Base-by-base conservation (phyloP, 2,888 invertebrate species). In the Rhingia rostrata region DNA sequence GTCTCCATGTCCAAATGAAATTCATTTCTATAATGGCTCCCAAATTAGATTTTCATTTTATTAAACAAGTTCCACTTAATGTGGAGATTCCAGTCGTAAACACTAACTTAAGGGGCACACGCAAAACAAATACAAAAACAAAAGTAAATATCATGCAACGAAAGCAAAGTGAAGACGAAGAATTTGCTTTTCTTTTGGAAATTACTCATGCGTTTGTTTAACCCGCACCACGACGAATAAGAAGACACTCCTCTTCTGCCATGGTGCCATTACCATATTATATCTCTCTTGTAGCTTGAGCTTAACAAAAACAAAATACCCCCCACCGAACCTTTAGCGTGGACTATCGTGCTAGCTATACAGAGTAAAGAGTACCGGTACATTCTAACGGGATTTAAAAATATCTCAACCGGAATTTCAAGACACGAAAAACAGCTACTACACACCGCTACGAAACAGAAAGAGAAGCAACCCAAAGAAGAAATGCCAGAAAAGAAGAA, bases 401-500 rank as follows among this genome's bases (percentile, higher is more conserved):
- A 87, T 88, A 87, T 87, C 85, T 88, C 86, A 87, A 88, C 87
- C 87, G 88, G 87, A 88, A 88, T 88, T 78, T 86, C 82, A 81
- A 72, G 72, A 74, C 86, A 85, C 75, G 67, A 80, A 77, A 78
- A 43, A 53, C 64, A 67, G 9, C 54, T n/a, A 10, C 45, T 63
- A 45, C 30, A 43, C 6, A 72, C 43, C 35, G 32, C 43, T 12
- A 72, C 43, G 6, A 45, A 56, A 22, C n/a, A 14, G 22, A 63
- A 30, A 72, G 22, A 43, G 45, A 69, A 66, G 9, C 45, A 56
- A 66, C 32, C 6, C 14, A 60, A 61, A 53, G 37, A 72, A 64
- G 64, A 82, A 64, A 33, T 53, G 53, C 45, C 69, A 41, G 14
- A 37, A 54, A 72, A 54, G 60, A 61, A 78, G 22, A 53, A 63